Evolutionary conservation across 2,113 vertebrate genomes (phyloP), one percentile per base, ranked within the genome.

Genomic region (Brachyhypopomus occidentalis): DNA sequence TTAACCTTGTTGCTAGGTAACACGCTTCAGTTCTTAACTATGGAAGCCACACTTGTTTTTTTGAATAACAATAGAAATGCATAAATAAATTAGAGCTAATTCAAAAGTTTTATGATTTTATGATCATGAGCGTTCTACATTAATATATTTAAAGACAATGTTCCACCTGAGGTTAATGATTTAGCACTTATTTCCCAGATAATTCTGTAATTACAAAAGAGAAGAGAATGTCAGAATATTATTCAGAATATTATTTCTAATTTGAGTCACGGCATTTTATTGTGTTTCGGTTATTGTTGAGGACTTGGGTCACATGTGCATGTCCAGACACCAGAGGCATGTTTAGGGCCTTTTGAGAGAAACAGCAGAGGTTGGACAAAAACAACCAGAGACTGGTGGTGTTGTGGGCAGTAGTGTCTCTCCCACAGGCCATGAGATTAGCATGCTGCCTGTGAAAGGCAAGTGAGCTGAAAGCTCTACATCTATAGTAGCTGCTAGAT

Each of bases 51-150:
- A 27, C 9, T 14, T 64, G 22, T 30, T 30, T 66, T 30, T 17
- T 27, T 27, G 27, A 66, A 66, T 17, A 34, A 34, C 63, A 17
- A 66, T 66, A 66, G 2, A 66, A 34, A 5, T 30, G 20, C 45
- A 67, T 34, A 77, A 64, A 77, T 34, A 69, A 27, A 20, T 20
- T 2, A 59, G 41, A 59, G 20, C 56, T 70, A 38, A 30, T 66
- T 38, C 5, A 6, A 23, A 69, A 69, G 27, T 0, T 20, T 23
- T 2, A 58, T 30, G 3, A 67, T 70, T 69, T 58, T 59, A 70
- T 59, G n/a, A 34, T 20, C n/a, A 14, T 36, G 11, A 41, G 12
- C 3, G 23, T 23, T 69, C 63, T 27, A 56, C 20, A 63, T 12
- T 55, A 67, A 12, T 55, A 1, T 66, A 30, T 2, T 66, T 59